These are phyloP conservation scores for Etia nguti DNA, from an alignment of 2,113 vertebrate genomes.

Conservation along the genomic window DNA sequence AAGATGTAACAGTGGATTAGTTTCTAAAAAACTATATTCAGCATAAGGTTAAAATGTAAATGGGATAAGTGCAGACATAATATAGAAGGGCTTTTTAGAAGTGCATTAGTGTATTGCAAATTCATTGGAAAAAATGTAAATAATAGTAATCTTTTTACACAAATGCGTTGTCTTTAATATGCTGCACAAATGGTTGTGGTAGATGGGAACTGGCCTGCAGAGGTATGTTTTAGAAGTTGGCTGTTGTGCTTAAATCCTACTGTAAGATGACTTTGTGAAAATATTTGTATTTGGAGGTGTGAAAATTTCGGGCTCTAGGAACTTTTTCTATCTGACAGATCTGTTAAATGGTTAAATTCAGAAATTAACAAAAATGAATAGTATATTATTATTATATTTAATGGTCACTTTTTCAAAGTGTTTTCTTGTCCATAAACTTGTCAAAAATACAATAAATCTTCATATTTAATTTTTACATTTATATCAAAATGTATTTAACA, in stretches of 20 bases:
- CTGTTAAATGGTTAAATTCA: not conserved
- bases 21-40: not conserved
- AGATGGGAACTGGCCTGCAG: not conserved
- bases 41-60: not conserved
- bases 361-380: not conserved
- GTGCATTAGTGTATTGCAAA: not conserved
- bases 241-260: not conserved
- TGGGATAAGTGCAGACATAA: not conserved
- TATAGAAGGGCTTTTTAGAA: not conserved
- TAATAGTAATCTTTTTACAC: not conserved
- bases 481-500: not conserved
- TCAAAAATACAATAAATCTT: not conserved
- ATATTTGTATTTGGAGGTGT: not conserved
- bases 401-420: not conserved
- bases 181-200: not conserved
- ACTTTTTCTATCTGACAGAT: not conserved
- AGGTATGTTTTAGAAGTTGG: not conserved
- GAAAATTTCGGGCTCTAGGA: accelerated
- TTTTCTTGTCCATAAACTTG: not conserved
- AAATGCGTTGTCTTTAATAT: not conserved
- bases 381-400: not conserved
- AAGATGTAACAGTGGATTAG: no score
- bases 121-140: not conserved
- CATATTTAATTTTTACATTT: not conserved
- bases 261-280: not conserved